These are phyloP conservation scores for Ahaetulla prasina DNA, from an alignment of 2,113 vertebrate species.

Conservation along the genomic window DNA sequence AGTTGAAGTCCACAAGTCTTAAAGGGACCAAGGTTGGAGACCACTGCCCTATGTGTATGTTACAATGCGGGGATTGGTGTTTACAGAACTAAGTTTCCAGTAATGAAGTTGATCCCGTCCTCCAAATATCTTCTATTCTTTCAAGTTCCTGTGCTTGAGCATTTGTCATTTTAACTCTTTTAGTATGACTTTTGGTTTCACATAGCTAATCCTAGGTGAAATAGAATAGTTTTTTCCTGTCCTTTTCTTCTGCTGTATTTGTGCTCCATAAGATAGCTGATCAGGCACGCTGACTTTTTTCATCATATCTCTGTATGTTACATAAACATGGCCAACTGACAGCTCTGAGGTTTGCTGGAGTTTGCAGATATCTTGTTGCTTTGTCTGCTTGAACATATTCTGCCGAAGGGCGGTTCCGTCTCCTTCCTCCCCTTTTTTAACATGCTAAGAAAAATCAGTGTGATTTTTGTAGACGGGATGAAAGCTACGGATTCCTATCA, in stretches of 20 bases:
- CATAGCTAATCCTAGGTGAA: neutral
- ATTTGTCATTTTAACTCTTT: rapidly evolving
- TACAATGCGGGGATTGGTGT: rapidly evolving
- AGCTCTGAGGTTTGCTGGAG: conserved; percentile 12
- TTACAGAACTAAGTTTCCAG: neutral
- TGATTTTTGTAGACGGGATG: rapidly evolving
- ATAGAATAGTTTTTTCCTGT: rapidly evolving
- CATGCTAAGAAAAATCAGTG: conserved; percentile 1
- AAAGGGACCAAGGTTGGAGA: no score
- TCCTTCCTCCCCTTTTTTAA: neutral
- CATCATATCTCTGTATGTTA: conserved; percentile 15
- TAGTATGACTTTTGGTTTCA: neutral
- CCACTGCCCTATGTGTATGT: no score
- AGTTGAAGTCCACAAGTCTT: no score
- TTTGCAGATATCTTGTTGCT: conserved; percentile 22
- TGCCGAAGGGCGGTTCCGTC: neutral
- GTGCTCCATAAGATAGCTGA: neutral
- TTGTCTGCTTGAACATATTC: conserved; percentile 18
- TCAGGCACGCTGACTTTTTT: conserved; percentile 29
- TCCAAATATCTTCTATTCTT: neutral
- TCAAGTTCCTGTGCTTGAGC: neutral
- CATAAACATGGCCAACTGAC: conserved; percentile 24
- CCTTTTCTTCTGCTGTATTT: neutral
- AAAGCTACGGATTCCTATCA: rapidly evolving
- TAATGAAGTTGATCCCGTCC: neutral